These are phyloP conservation scores for Apocheima hispidaria DNA, from an alignment of 2,888 invertebrate genomes.

Conservation along the genomic window DNA sequence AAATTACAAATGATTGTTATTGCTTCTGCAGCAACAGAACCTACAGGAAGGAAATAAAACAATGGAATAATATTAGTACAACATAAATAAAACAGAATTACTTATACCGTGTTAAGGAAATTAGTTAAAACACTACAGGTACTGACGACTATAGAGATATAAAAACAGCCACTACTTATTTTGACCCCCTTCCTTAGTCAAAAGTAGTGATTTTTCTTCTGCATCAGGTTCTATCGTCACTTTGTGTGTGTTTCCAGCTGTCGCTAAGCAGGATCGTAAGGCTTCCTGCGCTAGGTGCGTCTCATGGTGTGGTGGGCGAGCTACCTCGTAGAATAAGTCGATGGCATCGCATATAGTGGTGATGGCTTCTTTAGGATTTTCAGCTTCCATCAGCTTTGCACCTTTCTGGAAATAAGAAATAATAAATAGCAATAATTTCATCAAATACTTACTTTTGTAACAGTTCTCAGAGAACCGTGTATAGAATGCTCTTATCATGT, in stretches of 20 bases:
- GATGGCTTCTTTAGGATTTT: conserved; percentile 84
- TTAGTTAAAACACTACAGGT: background rate
- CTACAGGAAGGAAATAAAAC: too few relatives aligned
- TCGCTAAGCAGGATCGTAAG: conserved; percentile 88
- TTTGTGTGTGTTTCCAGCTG: conserved; percentile 80
- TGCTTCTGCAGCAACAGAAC: too few relatives aligned
- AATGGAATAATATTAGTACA: too few relatives aligned
- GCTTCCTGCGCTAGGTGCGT: conserved; percentile 90
- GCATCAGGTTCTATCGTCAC: conserved; percentile 35
- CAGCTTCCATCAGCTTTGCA: conserved; percentile 81
- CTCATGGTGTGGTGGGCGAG: conserved; percentile 88
- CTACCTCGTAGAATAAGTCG: conserved; percentile 87
- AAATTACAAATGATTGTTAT: too few relatives aligned
- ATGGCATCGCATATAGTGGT: conserved; percentile 84
- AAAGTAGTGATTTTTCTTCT: conserved; percentile 9
- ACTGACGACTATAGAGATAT: background rate
- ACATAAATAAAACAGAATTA: background rate
- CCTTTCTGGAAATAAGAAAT: conserved; percentile 59
- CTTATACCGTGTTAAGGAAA: background rate
- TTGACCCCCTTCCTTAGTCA: conserved; percentile 19
- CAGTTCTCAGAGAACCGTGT: background rate
- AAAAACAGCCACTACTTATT: background rate
- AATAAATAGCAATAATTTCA: background rate
- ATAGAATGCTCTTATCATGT: background rate
- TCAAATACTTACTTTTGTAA: background rate